Percentiles rank a stretch among this genome's conserved stretches.
Evolutionary conservation across 2,797 vertebrate genomes (phyloP).

Genomic region (Cirrhinus mrigala): DNA sequence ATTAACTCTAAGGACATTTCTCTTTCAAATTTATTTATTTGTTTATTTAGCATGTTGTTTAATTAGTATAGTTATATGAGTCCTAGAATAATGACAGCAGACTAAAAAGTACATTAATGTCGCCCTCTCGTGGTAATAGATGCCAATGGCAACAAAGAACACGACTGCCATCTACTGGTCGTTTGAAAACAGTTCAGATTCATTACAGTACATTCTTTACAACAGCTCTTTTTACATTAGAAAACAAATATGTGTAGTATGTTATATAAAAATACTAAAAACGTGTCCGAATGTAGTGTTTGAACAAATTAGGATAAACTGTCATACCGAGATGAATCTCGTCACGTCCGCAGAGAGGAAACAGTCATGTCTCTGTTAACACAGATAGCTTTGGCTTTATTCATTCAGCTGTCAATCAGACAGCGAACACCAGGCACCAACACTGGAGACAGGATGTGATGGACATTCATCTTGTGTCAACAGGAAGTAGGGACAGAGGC

Average conservation of each 20-base stretch:
- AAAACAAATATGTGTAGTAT: neutral
- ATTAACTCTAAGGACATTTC: neutral
- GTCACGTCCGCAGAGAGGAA: neutral
- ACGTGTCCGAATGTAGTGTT: neutral
- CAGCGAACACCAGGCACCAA: conserved; percentile 17
- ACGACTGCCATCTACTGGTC: conserved; percentile 42
- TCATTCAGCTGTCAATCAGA: conserved; percentile 47
- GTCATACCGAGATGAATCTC: neutral
- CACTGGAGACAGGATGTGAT: conserved; percentile 41
- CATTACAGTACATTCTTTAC: neutral
- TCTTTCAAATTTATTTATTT: too few relatives aligned
- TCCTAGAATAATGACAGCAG: neutral
- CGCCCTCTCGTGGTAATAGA: neutral
- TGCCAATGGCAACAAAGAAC: conserved; percentile 7
- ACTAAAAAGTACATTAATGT: neutral
- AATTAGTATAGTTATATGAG: too few relatives aligned
- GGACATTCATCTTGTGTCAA: conserved; percentile 30
- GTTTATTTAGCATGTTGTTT: neutral
- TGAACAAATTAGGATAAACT: neutral
- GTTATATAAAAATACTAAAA: neutral
- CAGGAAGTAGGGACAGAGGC: conserved; percentile 44
- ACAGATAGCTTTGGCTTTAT: conserved; percentile 34
- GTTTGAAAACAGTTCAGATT: neutral
- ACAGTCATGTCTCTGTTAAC: conserved; percentile 13
- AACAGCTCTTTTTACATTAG: neutral